A percentile compares a stretch with the other conserved stretches of the same genome.
These are phyloP conservation scores for Eubasilissa splendida DNA, from an alignment of 2,888 invertebrate species.

Conservation along the genomic window DNA sequence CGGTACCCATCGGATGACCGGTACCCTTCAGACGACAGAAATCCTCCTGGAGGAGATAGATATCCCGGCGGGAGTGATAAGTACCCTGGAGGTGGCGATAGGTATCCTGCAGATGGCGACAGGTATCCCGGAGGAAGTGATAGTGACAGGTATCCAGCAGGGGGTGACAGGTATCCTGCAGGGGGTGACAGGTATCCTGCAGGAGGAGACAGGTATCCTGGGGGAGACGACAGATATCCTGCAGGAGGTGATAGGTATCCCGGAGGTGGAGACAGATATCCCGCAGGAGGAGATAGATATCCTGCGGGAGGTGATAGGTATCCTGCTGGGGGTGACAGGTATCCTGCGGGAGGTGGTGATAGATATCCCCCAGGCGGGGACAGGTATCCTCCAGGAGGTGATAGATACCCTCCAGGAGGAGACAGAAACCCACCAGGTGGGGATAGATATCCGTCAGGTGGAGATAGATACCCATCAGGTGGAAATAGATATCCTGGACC, in stretches of 20 bases:
- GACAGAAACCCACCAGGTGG: conserved; percentile 68
- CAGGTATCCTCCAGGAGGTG: conserved; percentile 64
- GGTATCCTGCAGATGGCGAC: neutral
- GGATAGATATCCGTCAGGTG: conserved; percentile 65
- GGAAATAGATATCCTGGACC: conserved; percentile 67
- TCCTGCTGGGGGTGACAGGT: conserved; percentile 64
- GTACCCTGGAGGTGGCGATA: conserved; percentile 61
- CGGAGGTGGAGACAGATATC: conserved; percentile 60
- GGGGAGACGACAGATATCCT: conserved; percentile 67
- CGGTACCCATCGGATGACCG: conserved; percentile 62
- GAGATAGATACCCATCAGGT: conserved; percentile 63
- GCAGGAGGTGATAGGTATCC: conserved; percentile 61
- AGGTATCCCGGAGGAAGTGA: neutral
- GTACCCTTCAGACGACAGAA: conserved; percentile 61
- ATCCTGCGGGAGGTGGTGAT: conserved; percentile 62
- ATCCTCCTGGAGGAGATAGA: conserved; percentile 62
- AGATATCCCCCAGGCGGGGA: conserved; percentile 69
- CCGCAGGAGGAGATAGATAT: conserved; percentile 66
- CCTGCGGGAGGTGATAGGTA: conserved; percentile 68
- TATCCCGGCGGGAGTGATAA: conserved; percentile 61
- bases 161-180: neutral
- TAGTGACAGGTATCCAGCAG: neutral
- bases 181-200: conserved; percentile 64
- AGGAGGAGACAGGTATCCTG: conserved; percentile 63
- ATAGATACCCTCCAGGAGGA: conserved; percentile 65